These are phyloP conservation scores for Callosobruchus maculatus DNA, from an alignment of 2,888 invertebrate species.

Conservation along the genomic window DNA sequence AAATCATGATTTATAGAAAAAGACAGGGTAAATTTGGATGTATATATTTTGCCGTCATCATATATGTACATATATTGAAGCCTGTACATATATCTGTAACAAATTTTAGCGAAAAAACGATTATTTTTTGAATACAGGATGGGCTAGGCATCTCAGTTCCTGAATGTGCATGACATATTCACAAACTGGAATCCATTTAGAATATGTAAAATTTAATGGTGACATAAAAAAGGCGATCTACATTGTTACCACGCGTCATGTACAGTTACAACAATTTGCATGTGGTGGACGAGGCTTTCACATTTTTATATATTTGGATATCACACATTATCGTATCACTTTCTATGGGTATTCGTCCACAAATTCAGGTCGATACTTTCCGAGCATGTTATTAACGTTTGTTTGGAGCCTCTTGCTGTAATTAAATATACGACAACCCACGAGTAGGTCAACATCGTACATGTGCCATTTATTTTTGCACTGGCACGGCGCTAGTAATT, in stretches of 20 bases:
- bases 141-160: no score
- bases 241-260: not conserved
- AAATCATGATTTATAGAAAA: no score
- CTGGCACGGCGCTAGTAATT: not conserved
- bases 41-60: no score
- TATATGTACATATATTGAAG: no score
- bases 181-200: no score
- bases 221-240: not conserved
- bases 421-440: not conserved
- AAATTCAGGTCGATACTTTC: not conserved
- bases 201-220: not conserved
- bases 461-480: not conserved
- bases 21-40: no score
- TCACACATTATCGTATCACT: not conserved
- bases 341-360: not conserved
- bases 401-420: not conserved
- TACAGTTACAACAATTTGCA: not conserved
- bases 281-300: not conserved
- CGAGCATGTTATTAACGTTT: not conserved
- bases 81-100: no score
- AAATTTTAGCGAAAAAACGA: no score
- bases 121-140: no score
- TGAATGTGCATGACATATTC: no score
- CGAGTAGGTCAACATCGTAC: not conserved
- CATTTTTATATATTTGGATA: not conserved